A percentile compares a stretch with the other conserved stretches of the same genome.
These are phyloP conservation scores for Excalfactoria chinensis DNA, from an alignment of 2,113 vertebrate genomes.

Conservation along the genomic window DNA sequence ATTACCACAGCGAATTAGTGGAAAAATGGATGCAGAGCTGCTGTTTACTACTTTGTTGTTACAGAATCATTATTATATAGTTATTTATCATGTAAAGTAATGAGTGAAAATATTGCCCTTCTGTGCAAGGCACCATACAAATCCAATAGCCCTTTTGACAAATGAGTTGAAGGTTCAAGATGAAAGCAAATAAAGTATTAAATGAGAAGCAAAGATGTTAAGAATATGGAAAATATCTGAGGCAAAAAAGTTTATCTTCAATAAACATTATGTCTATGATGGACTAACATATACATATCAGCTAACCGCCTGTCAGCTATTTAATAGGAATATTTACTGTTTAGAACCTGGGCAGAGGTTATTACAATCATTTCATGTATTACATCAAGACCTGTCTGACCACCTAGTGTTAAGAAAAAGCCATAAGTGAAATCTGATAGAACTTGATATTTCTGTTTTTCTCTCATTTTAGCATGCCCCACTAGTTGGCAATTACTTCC, in stretches of 20 bases:
- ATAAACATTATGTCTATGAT: not conserved
- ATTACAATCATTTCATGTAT: not conserved
- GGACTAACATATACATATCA: not conserved
- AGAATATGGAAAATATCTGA: not conserved
- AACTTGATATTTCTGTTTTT: slow-evolving; percentile 42
- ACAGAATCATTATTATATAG: not conserved
- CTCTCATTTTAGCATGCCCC: slow-evolving; percentile 1
- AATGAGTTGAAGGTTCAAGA: not conserved
- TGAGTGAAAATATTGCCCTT: not conserved
- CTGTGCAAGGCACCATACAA: not conserved
- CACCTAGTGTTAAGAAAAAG: not conserved
- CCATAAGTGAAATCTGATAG: not conserved
- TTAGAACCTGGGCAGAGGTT: not conserved
- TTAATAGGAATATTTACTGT: not conserved
- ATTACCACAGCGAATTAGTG: not conserved
- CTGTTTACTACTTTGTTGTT: not conserved
- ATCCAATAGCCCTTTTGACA: not conserved
- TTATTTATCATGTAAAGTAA: not conserved
- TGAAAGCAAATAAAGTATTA: not conserved
- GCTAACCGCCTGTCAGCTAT: not conserved
- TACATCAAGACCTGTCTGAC: not conserved
- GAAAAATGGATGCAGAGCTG: not conserved
- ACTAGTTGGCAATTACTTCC: slow-evolving; percentile 60
- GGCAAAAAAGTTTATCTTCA: not conserved
- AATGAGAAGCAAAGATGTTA: not conserved